Evolutionary conservation across 2,888 invertebrate genomes (phyloP), one percentile per base, ranked within the genome.

Genomic region (Yponomeuta evonymella): DNA sequence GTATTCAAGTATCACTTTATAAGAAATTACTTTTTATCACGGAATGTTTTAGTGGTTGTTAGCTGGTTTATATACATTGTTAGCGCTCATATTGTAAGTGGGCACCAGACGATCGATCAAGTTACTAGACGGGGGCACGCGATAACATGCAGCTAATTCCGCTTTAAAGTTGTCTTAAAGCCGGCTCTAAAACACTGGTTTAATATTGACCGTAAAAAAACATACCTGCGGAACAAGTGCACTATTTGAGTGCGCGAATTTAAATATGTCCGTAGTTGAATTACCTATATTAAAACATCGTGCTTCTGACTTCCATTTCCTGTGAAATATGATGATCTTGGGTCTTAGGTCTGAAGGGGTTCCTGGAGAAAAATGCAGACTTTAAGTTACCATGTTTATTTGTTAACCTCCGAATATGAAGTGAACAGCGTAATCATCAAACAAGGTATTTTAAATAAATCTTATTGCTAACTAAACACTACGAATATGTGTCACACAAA

Each of bases 81-180:
- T 48, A 65, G 15, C 33, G 48, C 48, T 67, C 36, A 67, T 36
- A 67, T 36, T 43, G 36, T 43, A 43, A 67, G 48, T 67, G 67
- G 67, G 12, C 67, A 67, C 48, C 43, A 36, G 29, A 58, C 69
- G 69, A 69, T 69, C 69, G 69, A 51, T 69, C 69, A 69, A 69
- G 58, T 29, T 33, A 48, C 67, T 36, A 69, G 36, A 29, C 30
- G 48, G 51, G 51, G 23, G 51, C 73, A 72, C 73, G 73, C 70
- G 70, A 72, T 73, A 67, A 69, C 73, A 70, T 48, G 70, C 69
- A 68, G 43, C 58, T 71, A 71, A 68, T 69, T 69, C 69, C 48
- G 65, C 51, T 69, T 69, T 36, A 30, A 69, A 51, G 30, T 51
- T 69, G 69, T 69, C 69, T 69, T 69, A 15, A 36, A 69, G 10